These are phyloP conservation scores for Gnathonemus longibarbis DNA, from an alignment of 2,113 vertebrate genomes.

Conservation along the genomic window DNA sequence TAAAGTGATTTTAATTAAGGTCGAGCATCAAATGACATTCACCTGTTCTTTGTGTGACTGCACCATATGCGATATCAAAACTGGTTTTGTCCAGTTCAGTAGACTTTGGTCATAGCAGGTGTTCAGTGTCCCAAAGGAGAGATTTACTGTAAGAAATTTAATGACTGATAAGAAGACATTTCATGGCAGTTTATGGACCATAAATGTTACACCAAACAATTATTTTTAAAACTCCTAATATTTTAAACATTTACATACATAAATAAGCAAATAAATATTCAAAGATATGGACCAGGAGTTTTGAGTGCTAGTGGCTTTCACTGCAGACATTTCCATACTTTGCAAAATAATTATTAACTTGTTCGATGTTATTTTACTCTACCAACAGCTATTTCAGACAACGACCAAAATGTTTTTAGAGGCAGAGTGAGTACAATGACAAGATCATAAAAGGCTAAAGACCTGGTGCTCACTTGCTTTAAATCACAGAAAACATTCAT, in stretches of 20 bases:
- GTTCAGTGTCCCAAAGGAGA: slow-evolving; percentile 35
- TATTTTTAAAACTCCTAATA: neutral
- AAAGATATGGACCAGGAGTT: neutral
- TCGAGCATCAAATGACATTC: slow-evolving; percentile 22
- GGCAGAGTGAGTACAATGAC: neutral
- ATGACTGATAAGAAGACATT: slow-evolving; percentile 13
- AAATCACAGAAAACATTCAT: neutral
- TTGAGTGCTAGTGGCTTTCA: neutral
- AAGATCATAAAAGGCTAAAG: neutral
- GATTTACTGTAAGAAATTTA: slow-evolving; percentile 21
- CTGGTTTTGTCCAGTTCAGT: slow-evolving; percentile 47
- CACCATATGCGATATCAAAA: slow-evolving; percentile 40
- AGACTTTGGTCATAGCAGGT: slow-evolving; percentile 42
- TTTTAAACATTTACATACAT: neutral
- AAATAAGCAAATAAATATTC: neutral
- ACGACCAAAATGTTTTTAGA: neutral
- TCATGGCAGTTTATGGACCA: neutral
- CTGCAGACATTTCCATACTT: neutral
- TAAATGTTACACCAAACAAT: neutral
- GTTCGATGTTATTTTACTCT: neutral
- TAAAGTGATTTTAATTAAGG: slow-evolving; percentile 29
- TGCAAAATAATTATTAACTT: neutral
- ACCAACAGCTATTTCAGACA: neutral
- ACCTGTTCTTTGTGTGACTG: slow-evolving; percentile 23
- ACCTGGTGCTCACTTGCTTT: neutral